Conservation (phyloP, 2,113 vertebrate species). For the Ceyx cyanopectus region DNA sequence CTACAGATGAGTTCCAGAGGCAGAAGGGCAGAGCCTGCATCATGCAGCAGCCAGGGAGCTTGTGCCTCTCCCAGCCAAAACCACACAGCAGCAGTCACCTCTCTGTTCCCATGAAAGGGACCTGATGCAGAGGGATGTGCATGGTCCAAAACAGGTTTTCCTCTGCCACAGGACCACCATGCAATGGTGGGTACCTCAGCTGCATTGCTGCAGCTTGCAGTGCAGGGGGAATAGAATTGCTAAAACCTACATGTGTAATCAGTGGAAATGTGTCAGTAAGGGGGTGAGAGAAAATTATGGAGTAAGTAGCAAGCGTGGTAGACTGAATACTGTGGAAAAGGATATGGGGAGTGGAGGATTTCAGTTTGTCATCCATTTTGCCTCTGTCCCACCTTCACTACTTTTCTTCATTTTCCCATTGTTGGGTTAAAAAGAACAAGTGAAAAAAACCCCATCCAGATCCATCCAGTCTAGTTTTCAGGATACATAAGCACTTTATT, state of each 20-base stretch:
- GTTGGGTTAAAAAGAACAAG: background rate
- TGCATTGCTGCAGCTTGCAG: background rate
- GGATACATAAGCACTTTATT: background rate
- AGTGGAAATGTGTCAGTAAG: background rate
- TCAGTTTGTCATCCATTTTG: accelerated
- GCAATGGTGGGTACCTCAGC: background rate
- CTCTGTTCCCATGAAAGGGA: background rate
- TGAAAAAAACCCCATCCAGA: background rate
- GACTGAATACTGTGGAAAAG: background rate
- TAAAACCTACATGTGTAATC: accelerated
- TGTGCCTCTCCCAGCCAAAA: background rate
- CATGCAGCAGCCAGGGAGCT: background rate
- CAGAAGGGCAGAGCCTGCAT: background rate
- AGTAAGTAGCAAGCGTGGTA: background rate
- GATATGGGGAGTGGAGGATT: background rate
- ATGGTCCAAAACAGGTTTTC: background rate
- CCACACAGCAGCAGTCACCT: background rate
- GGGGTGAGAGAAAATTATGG: background rate
- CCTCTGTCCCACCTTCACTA: background rate
- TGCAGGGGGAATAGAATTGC: background rate
- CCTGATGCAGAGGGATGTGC: background rate
- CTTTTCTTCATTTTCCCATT: background rate
- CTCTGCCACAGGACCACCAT: background rate
- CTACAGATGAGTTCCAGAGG: background rate
- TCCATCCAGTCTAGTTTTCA: background rate